A percentile compares a stretch with the other conserved stretches of the same genome.
These are phyloP conservation scores for Pollicipes pollicipes DNA, from an alignment of 1,140 invertebrate species.

Conservation along the genomic window DNA sequence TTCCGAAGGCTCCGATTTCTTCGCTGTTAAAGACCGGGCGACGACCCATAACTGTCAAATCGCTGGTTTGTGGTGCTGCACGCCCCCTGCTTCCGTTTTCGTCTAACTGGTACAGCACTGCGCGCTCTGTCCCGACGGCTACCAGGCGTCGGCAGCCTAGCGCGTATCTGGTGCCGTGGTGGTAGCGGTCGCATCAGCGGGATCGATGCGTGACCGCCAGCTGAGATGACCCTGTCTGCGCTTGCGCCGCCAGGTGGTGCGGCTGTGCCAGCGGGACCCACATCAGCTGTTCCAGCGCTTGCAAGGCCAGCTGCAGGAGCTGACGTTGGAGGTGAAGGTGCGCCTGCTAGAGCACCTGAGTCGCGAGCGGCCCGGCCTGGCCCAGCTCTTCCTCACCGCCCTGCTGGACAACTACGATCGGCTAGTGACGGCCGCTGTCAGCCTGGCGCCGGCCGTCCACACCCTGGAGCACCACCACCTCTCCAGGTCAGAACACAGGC, in stretches of 20 bases:
- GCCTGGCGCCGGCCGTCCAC: constrained; percentile 35
- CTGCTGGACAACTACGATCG: constrained; percentile 41
- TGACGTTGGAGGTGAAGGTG: constrained; percentile 41
- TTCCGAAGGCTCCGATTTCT: too few relatives aligned
- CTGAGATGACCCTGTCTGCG: not conserved
- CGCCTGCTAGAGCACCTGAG: constrained; percentile 34
- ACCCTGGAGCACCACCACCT: constrained; percentile 37
- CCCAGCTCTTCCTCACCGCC: constrained; percentile 27
- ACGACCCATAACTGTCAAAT: too few relatives aligned
- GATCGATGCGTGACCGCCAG: too few relatives aligned
- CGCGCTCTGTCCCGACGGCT: too few relatives aligned
- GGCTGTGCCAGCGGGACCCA: constrained; percentile 28
- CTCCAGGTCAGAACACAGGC: not conserved
- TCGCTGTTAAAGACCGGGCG: too few relatives aligned
- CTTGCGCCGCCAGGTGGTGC: not conserved
- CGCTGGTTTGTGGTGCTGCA: too few relatives aligned
- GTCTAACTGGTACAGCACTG: too few relatives aligned
- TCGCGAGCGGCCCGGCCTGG: constrained; percentile 11
- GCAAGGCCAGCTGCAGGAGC: constrained; percentile 40
- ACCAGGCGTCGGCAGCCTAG: too few relatives aligned
- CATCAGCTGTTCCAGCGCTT: constrained; percentile 41
- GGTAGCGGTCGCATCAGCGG: too few relatives aligned
- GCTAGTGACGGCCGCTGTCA: constrained; percentile 35
- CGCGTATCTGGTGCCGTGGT: too few relatives aligned
- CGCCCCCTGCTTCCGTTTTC: too few relatives aligned